Conservation (phyloP, 2,888 invertebrate genomes). For the Atrina japonica region DNA sequence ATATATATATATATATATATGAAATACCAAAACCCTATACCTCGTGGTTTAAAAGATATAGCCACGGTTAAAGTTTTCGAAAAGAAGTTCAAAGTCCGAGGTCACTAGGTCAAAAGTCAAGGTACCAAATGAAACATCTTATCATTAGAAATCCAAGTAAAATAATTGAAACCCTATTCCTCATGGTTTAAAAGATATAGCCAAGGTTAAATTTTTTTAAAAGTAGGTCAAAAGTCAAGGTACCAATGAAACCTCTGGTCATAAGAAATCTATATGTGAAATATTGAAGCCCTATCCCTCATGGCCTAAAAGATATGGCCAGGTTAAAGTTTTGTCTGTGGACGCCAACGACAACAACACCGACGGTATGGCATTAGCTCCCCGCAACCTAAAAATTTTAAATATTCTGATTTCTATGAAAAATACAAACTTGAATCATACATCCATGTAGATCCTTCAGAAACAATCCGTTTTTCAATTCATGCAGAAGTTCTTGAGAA, state of each 20-base stretch:
- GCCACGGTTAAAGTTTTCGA: neutral
- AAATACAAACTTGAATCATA: too few relatives aligned
- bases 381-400: too few relatives aligned
- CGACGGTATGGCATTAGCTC: too few relatives aligned
- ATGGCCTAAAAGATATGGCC: neutral
- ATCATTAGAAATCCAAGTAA: slow-evolving; percentile 3
- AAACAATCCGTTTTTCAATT: too few relatives aligned
- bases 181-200: neutral
- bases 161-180: neutral
- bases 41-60: neutral
- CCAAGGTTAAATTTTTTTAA: neutral
- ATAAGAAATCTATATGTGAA: slow-evolving; percentile 3
- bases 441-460: too few relatives aligned
- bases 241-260: neutral
- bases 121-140: slow-evolving; percentile 2
- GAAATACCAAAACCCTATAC: too few relatives aligned
- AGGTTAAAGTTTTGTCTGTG: too few relatives aligned
- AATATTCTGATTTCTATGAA: too few relatives aligned
- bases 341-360: too few relatives aligned
- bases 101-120: slow-evolving; percentile 8
- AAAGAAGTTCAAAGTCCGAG: slow-evolving; percentile 1
- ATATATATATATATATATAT: too few relatives aligned
- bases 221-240: slow-evolving; percentile 7
- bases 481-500: too few relatives aligned
- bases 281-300: slow-evolving; percentile 3